Conservation (phyloP, 2,888 invertebrate species). For the Trichopoda pennipes region DNA sequence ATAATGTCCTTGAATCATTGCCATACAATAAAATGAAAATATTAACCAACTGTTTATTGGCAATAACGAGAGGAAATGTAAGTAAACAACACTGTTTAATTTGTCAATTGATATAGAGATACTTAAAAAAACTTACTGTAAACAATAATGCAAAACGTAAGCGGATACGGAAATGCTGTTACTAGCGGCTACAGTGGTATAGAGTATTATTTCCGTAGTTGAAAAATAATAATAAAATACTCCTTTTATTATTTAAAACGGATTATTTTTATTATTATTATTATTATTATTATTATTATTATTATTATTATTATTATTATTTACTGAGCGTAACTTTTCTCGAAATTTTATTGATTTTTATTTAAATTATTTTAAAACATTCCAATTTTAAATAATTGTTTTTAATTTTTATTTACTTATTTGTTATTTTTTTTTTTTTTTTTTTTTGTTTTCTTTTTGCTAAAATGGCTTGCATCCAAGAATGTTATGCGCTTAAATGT, state of each 20-base stretch:
- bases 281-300: too few species aligned
- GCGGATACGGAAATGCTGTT: slow-evolving; percentile 41
- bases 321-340: slow-evolving; percentile 27
- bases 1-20: slow-evolving; percentile 54
- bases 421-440: slow-evolving; percentile 24
- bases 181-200: not conserved
- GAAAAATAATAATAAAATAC: not conserved
- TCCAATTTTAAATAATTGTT: slow-evolving; percentile 36
- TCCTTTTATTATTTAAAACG: not conserved
- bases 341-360: slow-evolving; percentile 45
- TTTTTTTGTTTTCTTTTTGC: too few species aligned
- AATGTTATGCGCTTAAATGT: slow-evolving; percentile 58
- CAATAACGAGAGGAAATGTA: slow-evolving; percentile 47
- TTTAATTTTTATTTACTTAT: not conserved
- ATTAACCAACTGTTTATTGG: slow-evolving; percentile 31
- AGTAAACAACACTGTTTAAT: not conserved
- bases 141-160: not conserved
- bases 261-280: too few species aligned
- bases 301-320: too few species aligned
- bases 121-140: slow-evolving; percentile 20
- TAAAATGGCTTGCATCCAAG: slow-evolving; percentile 54
- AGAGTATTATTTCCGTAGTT: not conserved
- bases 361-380: slow-evolving; percentile 42
- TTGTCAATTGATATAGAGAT: slow-evolving; percentile 41
- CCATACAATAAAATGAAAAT: slow-evolving; percentile 6